Base-by-base conservation (phyloP, 2,888 invertebrate species). In the Callyntrura guangdongensis region DNA sequence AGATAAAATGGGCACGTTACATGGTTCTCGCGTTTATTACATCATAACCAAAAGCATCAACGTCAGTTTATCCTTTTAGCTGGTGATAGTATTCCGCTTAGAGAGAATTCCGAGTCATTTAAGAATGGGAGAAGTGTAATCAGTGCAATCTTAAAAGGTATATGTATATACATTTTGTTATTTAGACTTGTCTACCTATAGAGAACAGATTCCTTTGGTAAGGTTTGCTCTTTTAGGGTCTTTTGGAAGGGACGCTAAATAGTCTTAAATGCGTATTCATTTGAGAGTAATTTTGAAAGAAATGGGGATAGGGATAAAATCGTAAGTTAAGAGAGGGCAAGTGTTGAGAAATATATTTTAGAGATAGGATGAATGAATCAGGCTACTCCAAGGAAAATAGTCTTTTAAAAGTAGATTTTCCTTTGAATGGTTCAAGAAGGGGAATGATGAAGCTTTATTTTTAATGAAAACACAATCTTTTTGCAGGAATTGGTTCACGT, bases 1-100 rank as follows among this genome's bases (percentile, higher is more conserved):
- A 74, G 72, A 47, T 45, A 74, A 74, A 74, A 74, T 17, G 72
- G 47, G 72, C 11, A 74, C 72, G 72, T 53, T 77, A 53, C 53
- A 14, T 22, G 77, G 36, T 36, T 36, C 36, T 36, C 53, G 12
- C 77, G 25, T 53, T 77, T 77, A 77, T 77, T 77, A 77, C 77
- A 77, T 77, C 77, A 77, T 77, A 77, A 25, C 22, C 20, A 22
- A 74, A 45, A 74, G 47, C 72, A 74, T 74, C 45, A 72, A 36
- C 47, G 72, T 47, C 72, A 47, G 45, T 74, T 74, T 47, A 45
- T 47, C 47, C 72, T 20, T 74, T 45, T 22, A 27, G 12, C 47
- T 45, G 69, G 17, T 8, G 11, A 69, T 12, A 36, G 36, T 36
- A 36, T 36, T 36, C 36, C 36, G 36, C 6, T 36, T 36, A 36